Conservation (phyloP, 2,113 vertebrate species). For the Corythornis madagascariensis region DNA sequence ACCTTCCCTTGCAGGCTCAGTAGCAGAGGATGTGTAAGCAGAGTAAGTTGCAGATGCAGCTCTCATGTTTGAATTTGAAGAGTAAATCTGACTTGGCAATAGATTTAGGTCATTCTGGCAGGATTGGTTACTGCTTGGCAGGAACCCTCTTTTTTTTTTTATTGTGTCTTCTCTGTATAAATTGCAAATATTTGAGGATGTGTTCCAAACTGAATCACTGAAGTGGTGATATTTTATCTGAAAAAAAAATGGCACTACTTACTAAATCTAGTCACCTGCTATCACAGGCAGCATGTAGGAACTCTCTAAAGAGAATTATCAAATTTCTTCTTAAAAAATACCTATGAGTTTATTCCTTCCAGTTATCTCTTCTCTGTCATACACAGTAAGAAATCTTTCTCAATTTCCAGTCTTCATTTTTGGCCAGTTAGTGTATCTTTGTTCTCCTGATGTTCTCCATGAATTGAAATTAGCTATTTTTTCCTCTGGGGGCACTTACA, state of each 20-base stretch:
- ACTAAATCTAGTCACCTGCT: background rate
- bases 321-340: background rate
- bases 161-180: constrained; percentile 22
- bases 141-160: background rate
- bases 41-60: background rate
- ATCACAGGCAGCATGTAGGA: background rate
- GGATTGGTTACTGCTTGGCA: constrained; percentile 43
- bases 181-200: constrained; percentile 50
- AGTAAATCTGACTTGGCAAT: constrained; percentile 53
- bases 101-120: constrained; percentile 31
- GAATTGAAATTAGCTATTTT: background rate
- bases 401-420: background rate
- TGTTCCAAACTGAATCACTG: constrained; percentile 23
- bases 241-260: constrained; percentile 2
- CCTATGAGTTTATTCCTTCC: background rate
- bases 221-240: constrained; percentile 16
- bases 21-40: background rate
- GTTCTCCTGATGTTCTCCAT: background rate
- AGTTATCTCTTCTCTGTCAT: background rate
- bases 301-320: background rate
- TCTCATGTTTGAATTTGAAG: constrained; percentile 32
- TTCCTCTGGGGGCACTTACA: background rate
- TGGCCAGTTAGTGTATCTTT: background rate
- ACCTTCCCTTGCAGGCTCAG: constrained; percentile 35
- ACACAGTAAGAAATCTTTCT: background rate